Percentiles rank a stretch among this genome's conserved stretches.
Evolutionary conservation across 2,888 invertebrate genomes (phyloP).

Genomic region (Eupithecia abbreviata): DNA sequence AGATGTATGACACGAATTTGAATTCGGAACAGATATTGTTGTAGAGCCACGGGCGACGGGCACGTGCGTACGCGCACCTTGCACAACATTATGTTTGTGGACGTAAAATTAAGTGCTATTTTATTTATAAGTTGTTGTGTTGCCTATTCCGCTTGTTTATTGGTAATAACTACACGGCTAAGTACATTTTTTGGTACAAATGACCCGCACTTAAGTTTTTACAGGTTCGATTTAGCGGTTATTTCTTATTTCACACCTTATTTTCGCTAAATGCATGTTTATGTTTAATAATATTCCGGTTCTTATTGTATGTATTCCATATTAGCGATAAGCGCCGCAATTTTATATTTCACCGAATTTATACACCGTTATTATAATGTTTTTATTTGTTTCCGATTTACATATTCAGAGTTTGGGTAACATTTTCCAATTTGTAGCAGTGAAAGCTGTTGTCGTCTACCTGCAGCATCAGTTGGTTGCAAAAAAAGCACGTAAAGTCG

Average conservation of each 20-base stretch:
- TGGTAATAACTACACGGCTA: conserved; percentile 45
- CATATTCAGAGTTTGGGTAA: conserved; percentile 23
- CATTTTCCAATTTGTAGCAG: conserved; percentile 21
- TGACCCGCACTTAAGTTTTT: conserved; percentile 44
- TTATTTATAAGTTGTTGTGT: conserved; percentile 63
- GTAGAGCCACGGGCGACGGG: conserved; percentile 73
- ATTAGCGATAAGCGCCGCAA: conserved; percentile 35
- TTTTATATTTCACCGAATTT: conserved; percentile 19
- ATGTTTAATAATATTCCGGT: conserved; percentile 34
- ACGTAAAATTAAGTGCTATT: conserved; percentile 67
- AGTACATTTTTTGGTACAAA: conserved; percentile 47
- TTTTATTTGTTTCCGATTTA: conserved; percentile 29
- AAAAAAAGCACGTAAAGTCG: conserved; percentile 40
- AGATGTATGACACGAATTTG: conserved; percentile 83
- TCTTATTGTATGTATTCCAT: conserved; percentile 31
- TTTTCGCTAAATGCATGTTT: conserved; percentile 41
- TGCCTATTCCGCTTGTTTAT: conserved; percentile 52
- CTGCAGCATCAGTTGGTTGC: conserved; percentile 26
- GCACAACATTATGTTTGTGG: conserved; percentile 67
- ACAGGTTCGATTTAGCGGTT: conserved; percentile 41
- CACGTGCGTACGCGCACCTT: conserved; percentile 82
- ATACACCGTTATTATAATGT: conserved; percentile 22
- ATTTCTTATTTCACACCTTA: conserved; percentile 40
- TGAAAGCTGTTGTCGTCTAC: conserved; percentile 28
- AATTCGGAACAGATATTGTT: conserved; percentile 78